Evolutionary conservation across 2,113 vertebrate genomes (phyloP), one percentile per base, ranked within the genome.

Genomic region (Aspiorhynchus laticeps): DNA sequence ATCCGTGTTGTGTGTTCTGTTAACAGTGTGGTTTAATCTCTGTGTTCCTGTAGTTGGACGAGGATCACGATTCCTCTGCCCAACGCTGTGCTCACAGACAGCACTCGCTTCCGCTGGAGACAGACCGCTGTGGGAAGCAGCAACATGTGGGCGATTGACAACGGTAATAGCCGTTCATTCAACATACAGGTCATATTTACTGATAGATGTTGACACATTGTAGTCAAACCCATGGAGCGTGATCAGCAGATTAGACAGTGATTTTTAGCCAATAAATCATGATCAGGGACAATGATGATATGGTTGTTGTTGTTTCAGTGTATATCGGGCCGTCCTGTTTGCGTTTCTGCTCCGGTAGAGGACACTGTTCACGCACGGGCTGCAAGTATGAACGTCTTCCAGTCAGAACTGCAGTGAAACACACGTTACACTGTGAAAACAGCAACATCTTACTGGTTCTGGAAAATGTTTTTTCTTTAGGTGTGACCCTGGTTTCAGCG

Each of bases 131-230:
- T 93, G 2, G 95, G 97, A 89, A 87, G 93, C 14, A 96, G 96
- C 88, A 98, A 96, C 94, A 99, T 99, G 97, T 99, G 98, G 98
- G 98, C 98, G 86, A 94, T 99, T 36, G 98, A 99, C 94, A 99
- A 98, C 65, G 96, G 98, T 99, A 86, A 94, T 95, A 11, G 48
- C 15, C 33, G 0, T 56, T 56, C 19, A 24, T 21, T 76, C 19
- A 26, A 3, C 14, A 17, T 28, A 2, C 36, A 6, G 36, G 4
- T 24, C 21, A 59, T 48, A 17, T n/a, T 15, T 43, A 41, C 17
- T 71, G 33, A 26, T 33, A 26, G 33, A 65, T 7, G n/a, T 26
- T 2, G 1, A 56, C 53, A 56, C 53, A 21, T 21, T 56, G 24
- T 7, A 59, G 17, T 59, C 56, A 59, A 59, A 9, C 56, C 19